phyloP scores from a whole-genome alignment of 2,888 invertebrate species.

The Trimorus sp. region DNA sequence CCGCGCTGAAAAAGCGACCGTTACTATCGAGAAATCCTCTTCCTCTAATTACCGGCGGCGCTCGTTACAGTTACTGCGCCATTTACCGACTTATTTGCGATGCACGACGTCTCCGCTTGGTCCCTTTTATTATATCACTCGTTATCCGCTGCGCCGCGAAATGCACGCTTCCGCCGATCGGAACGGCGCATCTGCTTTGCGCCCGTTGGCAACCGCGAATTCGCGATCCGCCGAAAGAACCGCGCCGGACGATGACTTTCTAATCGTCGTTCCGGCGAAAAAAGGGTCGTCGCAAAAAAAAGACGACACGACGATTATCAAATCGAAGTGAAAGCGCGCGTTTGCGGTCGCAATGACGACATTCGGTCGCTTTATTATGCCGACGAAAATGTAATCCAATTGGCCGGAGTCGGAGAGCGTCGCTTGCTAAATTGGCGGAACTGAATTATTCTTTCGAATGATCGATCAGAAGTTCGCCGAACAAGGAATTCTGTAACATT shows the following conservation, averaged over 20 bases:
- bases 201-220: constrained; percentile 5
- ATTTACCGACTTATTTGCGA: constrained; percentile 58
- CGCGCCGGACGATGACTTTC: constrained; percentile 25
- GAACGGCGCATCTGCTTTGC: constrained; percentile 17
- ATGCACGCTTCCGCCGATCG: constrained; percentile 35
- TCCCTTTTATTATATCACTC: constrained; percentile 59
- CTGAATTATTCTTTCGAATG: too few relatives aligned
- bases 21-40: constrained; percentile 56
- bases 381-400: too few relatives aligned
- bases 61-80: constrained; percentile 56
- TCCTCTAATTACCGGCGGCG: constrained; percentile 51
- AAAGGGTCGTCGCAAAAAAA: not conserved
- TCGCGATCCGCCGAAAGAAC: not conserved
- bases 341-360: constrained; percentile 23
- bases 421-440: too few relatives aligned
- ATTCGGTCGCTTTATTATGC: not conserved
- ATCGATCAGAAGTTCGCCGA: too few relatives aligned
- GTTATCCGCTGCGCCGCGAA: constrained; percentile 43
- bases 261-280: constrained; percentile 14
- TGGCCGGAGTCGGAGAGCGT: too few relatives aligned
- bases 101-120: constrained; percentile 40
- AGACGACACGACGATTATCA: not conserved
- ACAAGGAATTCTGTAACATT: too few relatives aligned
- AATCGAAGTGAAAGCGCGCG: constrained; percentile 15
- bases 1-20: constrained; percentile 43